These are phyloP conservation scores for Acipenser transmontanus DNA, from an alignment of 2,797 vertebrate species.

Conservation along the genomic window DNA sequence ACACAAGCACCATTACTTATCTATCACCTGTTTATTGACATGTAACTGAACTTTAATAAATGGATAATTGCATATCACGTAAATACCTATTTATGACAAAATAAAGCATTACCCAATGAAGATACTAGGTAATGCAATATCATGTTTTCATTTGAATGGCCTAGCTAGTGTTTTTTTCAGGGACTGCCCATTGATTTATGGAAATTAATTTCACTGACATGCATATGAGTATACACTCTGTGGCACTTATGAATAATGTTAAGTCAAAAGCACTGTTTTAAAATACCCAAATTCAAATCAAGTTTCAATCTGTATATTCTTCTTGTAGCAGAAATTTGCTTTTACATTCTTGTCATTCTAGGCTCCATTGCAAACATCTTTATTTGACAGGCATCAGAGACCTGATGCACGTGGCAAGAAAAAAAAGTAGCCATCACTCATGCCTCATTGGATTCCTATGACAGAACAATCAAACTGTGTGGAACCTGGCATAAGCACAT, in stretches of 20 bases:
- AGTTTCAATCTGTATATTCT: conserved; percentile 21
- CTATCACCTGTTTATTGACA: no score
- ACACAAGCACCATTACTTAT: no score
- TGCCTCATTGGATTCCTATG: conserved; percentile 71
- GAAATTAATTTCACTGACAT: no score
- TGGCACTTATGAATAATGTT: conserved; percentile 1
- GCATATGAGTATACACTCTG: no score
- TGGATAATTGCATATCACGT: no score
- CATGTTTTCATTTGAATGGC: no score
- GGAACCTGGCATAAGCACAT: conserved; percentile 67
- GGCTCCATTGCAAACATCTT: conserved; percentile 59
- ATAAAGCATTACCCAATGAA: no score
- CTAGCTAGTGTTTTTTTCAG: no score
- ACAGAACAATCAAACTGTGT: conserved; percentile 69
- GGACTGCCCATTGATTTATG: no score
- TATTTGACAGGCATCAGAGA: conserved; percentile 64
- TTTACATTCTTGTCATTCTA: conserved; percentile 65
- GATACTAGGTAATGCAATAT: no score
- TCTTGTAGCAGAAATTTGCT: conserved; percentile 42
- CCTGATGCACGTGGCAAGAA: conserved; percentile 54
- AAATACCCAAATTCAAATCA: background rate
- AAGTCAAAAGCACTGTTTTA: background rate
- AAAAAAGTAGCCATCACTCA: conserved; percentile 66
- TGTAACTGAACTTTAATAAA: no score
- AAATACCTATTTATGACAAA: no score